Percentiles rank a stretch among this genome's conserved stretches.
Conservation (phyloP, 2,113 vertebrate species). For the Nerophis lumbriciformis region DNA sequence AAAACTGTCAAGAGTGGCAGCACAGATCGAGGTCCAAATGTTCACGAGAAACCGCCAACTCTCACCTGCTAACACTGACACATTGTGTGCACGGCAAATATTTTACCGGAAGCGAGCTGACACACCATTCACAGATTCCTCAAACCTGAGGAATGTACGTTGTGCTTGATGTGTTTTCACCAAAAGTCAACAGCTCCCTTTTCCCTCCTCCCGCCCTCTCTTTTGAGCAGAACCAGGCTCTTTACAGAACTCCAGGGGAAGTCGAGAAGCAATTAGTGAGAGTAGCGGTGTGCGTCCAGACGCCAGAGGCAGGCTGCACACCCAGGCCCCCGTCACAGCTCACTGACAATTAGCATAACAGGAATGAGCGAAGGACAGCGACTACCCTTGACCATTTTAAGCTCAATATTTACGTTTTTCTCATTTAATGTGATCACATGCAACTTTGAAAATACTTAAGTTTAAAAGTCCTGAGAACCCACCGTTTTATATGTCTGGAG, state of each 20-base stretch:
- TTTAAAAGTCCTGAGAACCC: too few species aligned
- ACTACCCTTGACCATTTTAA: not conserved
- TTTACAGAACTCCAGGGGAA: not conserved
- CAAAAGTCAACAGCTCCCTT: conserved; percentile 12
- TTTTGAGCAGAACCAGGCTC: not conserved
- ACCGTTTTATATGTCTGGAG: too few species aligned
- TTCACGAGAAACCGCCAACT: conserved; percentile 1
- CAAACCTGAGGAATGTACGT: conserved; percentile 25
- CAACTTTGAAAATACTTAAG: too few species aligned
- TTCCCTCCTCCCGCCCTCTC: conserved; percentile 2
- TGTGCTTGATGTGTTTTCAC: conserved; percentile 2
- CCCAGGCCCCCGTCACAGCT: conserved; percentile 42
- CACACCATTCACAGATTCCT: conserved; percentile 19
- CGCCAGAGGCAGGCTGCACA: conserved; percentile 11
- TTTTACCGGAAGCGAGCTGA: conserved; percentile 28
- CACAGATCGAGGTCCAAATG: not conserved
- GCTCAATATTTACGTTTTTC: not conserved
- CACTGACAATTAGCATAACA: conserved; percentile 32
- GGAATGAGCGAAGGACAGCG: conserved; percentile 6
- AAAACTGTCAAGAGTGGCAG: conserved; percentile 5
- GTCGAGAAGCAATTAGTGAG: conserved; percentile 42
- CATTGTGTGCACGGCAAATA: conserved; percentile 30
- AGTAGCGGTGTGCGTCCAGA: conserved; percentile 35
- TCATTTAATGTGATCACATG: too few species aligned
- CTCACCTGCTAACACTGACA: conserved; percentile 22